Evolutionary conservation across 37 sponge, comb jelly and placozoan species (phyloP), one percentile per base, ranked within the genome.

Genomic region (Tethya wilhelma): DNA sequence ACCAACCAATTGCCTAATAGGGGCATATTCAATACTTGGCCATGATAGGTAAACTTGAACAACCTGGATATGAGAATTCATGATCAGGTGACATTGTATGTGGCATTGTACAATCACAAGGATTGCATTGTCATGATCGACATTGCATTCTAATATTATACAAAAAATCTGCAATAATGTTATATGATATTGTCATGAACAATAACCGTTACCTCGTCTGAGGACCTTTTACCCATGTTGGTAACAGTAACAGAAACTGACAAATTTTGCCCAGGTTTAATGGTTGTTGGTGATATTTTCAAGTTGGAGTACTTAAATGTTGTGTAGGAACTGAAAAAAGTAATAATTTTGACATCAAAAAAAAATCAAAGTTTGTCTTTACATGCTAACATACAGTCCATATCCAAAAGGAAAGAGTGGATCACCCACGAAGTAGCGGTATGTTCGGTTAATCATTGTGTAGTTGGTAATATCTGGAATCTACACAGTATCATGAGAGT

Each of bases 321-420:
- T n/a, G n/a, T n/a, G n/a, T n/a, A n/a, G n/a, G n/a, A n/a, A n/a
- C n/a, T n/a, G n/a, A n/a, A 49, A 19, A 49, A 49, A 19, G 14
- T 60, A n/a, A 34, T 30, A 1, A 25, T 30, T 64, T 38, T 28
- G 25, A 31, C 55, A 26, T 44, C 5, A 8, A 60, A 12, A 60
- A n/a, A 25, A 60, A 8, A 29, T 11, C 39, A 36, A 25, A 4
- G 33, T n/a, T 8, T 45, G 73, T 36, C 9, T 67, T 14, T 5
- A 42, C 6, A 26, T 49, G 34, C 23, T 67, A 39, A 86, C 87
- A 38, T 33, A 86, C 82, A 87, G 88, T 3, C 88, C 88, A 80
- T 87, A 87, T 56, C 89, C 83, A 78, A 88, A 82, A 14, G 84
- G 84, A 44, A 67, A 88, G 23, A 88, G 66, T n/a, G 84, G 78